phyloP scores from a whole-genome alignment of 2,888 invertebrate species.

The Apotomis turbidana region DNA sequence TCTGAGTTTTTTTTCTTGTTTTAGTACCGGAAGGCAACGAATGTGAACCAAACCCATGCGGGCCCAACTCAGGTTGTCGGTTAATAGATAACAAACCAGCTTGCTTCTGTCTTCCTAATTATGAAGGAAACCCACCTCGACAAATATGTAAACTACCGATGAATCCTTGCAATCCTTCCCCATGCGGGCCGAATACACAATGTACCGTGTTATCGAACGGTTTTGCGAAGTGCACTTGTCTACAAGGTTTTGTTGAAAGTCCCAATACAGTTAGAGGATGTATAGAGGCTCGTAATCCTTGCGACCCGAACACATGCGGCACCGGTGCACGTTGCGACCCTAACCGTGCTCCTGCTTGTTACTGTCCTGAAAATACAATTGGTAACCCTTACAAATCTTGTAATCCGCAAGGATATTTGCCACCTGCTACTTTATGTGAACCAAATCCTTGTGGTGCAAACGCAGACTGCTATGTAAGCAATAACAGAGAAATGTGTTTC shows the following conservation, averaged over 20 bases:
- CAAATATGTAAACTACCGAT: constrained; percentile 88
- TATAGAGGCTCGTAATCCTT: constrained; percentile 90
- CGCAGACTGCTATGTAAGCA: constrained; percentile 92
- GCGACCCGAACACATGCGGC: constrained; percentile 93
- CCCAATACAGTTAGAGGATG: constrained; percentile 95
- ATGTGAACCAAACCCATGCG: constrained; percentile 93
- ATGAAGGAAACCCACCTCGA: constrained; percentile 92
- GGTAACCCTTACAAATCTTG: constrained; percentile 94
- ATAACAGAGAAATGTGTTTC: constrained; percentile 92
- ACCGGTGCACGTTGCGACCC: constrained; percentile 91
- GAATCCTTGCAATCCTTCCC: constrained; percentile 92
- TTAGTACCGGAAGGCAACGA: constrained; percentile 94
- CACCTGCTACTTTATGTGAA: constrained; percentile 86
- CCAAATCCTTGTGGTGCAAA: constrained; percentile 93
- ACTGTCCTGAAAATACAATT: constrained; percentile 91
- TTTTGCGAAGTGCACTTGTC: constrained; percentile 94
- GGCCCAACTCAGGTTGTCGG: constrained; percentile 92
- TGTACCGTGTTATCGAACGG: constrained; percentile 90
- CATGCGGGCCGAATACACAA: constrained; percentile 95
- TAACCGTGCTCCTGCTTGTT: constrained; percentile 90
- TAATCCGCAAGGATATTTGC: constrained; percentile 80
- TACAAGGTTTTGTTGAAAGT: constrained; percentile 92
- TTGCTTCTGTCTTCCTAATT: constrained; percentile 95
- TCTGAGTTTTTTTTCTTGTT: constrained; percentile 51
- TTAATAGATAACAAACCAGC: constrained; percentile 89